Evolutionary conservation across 2,113 vertebrate species (phyloP).

Genomic region (Phyllostomus hastatus): DNA sequence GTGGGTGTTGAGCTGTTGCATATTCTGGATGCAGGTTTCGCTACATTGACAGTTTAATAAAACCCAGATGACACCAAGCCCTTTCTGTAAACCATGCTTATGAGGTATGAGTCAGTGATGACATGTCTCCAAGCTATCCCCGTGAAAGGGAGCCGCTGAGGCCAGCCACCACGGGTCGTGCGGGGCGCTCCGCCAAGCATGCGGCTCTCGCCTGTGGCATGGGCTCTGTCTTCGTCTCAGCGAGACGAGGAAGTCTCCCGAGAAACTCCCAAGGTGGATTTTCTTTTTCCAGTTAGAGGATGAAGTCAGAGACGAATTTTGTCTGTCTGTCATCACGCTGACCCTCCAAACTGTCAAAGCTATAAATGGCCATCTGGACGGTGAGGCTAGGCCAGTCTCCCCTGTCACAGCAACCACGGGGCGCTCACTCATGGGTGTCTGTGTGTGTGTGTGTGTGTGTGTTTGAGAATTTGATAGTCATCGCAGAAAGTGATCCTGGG

Average conservation of each 20-base stretch:
- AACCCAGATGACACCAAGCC: slow-evolving; percentile 13
- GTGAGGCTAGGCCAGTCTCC: background rate
- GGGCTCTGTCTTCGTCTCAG: background rate
- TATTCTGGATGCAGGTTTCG: background rate
- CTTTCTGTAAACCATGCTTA: background rate
- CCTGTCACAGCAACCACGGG: background rate
- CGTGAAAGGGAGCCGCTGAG: background rate
- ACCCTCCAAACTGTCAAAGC: background rate
- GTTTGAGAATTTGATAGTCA: background rate
- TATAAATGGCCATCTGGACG: background rate
- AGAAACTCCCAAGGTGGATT: background rate
- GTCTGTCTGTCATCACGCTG: background rate
- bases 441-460: no score
- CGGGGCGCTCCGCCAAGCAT: background rate
- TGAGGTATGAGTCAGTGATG: slow-evolving; percentile 30
- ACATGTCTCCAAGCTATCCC: background rate
- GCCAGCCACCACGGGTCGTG: background rate
- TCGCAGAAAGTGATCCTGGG: background rate
- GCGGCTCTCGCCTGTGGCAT: background rate
- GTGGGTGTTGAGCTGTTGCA: background rate
- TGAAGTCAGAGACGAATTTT: background rate
- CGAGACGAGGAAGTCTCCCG: background rate
- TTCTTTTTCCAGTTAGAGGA: background rate
- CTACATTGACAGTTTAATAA: slow-evolving; percentile 25
- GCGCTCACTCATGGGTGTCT: background rate